phyloP scores from a whole-genome alignment of 2,888 invertebrate genomes.

The Papilio protenor region DNA sequence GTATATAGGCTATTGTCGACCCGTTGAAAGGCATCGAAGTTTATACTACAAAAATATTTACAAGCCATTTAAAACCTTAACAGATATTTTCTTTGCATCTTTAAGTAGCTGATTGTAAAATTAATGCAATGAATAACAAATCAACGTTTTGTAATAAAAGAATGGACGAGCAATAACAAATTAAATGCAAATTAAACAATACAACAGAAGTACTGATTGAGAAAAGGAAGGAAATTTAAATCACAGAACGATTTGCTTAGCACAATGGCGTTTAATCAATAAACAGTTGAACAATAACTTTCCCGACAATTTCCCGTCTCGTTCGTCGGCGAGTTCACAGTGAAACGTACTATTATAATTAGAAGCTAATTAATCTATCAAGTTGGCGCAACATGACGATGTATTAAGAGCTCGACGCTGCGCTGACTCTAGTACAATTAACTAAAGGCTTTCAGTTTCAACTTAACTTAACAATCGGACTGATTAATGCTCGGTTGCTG shows the following conservation, averaged over 20 bases:
- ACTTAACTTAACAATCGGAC: background rate
- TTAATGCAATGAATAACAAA: background rate
- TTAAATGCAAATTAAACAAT: background rate
- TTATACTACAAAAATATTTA: background rate
- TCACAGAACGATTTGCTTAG: slow-evolving; percentile 21
- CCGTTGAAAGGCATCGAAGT: background rate
- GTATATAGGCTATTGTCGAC: background rate
- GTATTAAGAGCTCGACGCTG: slow-evolving; percentile 49
- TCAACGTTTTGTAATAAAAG: background rate
- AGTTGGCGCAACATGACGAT: slow-evolving; percentile 60
- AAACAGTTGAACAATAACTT: slow-evolving; percentile 38
- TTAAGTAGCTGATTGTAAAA: background rate
- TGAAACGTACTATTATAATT: slow-evolving; percentile 54
- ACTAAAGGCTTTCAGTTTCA: slow-evolving; percentile 38
- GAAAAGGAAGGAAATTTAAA: slow-evolving; percentile 27
- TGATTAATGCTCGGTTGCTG: no score
- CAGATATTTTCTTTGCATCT: background rate
- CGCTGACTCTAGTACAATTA: slow-evolving; percentile 47
- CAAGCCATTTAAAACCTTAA: background rate
- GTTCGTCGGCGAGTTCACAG: slow-evolving; percentile 29
- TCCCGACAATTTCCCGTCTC: slow-evolving; percentile 38
- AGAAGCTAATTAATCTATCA: slow-evolving; percentile 69
- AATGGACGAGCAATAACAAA: background rate
- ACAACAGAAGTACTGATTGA: background rate
- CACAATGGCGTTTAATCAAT: slow-evolving; percentile 39